Percentiles rank a stretch among this genome's conserved stretches.
Evolutionary conservation across 2,888 invertebrate species (phyloP).

Genomic region (Lathronympha strigana): DNA sequence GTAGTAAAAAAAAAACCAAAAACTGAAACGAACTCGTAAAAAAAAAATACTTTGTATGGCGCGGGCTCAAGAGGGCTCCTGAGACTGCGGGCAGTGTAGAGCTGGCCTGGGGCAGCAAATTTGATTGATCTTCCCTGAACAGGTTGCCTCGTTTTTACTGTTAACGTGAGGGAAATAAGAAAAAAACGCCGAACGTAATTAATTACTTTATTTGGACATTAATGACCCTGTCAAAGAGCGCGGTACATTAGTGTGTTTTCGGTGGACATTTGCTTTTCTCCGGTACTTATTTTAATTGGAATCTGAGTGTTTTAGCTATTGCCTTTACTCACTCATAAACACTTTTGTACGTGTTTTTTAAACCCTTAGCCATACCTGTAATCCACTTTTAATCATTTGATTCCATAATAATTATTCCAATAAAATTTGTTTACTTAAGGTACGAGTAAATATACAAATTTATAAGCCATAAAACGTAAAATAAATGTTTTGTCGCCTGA

Average conservation of each 20-base stretch:
- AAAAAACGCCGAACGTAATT: conserved; percentile 76
- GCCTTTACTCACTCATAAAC: background rate
- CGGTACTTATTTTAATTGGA: conserved; percentile 1
- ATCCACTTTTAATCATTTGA: no score
- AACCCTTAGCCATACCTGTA: no score
- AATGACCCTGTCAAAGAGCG: conserved; percentile 77
- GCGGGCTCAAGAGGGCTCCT: conserved; percentile 49
- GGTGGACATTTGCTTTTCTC: conserved; percentile 29
- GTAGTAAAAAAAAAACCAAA: no score
- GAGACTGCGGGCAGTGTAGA: conserved; percentile 67
- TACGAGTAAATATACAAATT: no score
- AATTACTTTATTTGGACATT: conserved; percentile 84
- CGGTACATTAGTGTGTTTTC: conserved; percentile 77
- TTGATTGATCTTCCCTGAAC: conserved; percentile 79
- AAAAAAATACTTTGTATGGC: conserved; percentile 38
- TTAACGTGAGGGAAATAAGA: conserved; percentile 74
- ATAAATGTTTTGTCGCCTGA: background rate
- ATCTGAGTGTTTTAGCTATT: background rate
- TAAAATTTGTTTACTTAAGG: no score
- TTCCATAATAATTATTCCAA: no score
- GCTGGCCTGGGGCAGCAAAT: conserved; percentile 64
- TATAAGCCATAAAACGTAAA: background rate
- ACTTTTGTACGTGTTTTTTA: no score
- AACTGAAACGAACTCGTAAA: background rate
- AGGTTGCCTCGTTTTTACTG: conserved; percentile 73